Percentiles rank a stretch among this genome's conserved stretches.
Evolutionary conservation across 2,797 vertebrate genomes (phyloP).

Genomic region (Anableps anableps): DNA sequence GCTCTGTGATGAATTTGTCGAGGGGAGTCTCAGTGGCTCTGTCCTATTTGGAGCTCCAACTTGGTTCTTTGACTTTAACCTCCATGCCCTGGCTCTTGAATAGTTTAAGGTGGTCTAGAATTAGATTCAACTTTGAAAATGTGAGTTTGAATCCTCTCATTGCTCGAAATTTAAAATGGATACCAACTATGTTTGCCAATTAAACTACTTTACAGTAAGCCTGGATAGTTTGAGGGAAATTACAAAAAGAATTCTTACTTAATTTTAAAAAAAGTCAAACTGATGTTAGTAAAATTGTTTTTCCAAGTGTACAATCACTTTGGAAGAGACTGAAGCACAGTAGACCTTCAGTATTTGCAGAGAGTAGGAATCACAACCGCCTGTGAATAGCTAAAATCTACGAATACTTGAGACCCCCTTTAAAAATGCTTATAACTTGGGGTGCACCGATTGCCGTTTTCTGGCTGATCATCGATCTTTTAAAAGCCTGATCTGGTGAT

Average conservation of each 20-base stretch:
- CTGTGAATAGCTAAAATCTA: neutral
- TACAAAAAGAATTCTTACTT: neutral
- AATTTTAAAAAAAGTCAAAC: neutral
- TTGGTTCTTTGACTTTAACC: conserved; percentile 55
- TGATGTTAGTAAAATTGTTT: neutral
- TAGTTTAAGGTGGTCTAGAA: conserved; percentile 35
- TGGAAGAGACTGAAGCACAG: neutral
- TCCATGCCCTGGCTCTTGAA: conserved; percentile 54
- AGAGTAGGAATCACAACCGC: neutral
- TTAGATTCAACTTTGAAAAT: conserved; percentile 47
- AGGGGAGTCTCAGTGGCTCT: conserved; percentile 72
- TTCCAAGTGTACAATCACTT: neutral
- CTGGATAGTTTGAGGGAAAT: neutral
- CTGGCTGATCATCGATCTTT: too few relatives aligned
- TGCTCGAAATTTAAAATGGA: too few relatives aligned
- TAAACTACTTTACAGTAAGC: neutral
- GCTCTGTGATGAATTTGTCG: conserved; percentile 63
- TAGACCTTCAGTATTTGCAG: neutral
- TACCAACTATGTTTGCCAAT: neutral
- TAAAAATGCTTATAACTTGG: neutral
- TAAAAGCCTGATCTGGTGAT: too few relatives aligned
- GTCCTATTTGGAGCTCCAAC: conserved; percentile 73
- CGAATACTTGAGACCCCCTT: neutral
- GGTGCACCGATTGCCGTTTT: neutral
- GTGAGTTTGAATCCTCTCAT: conserved; percentile 22